Percentiles rank a stretch among this genome's conserved stretches.
These are phyloP conservation scores for Diadromus collaris DNA, from an alignment of 2,888 invertebrate species.

Conservation along the genomic window DNA sequence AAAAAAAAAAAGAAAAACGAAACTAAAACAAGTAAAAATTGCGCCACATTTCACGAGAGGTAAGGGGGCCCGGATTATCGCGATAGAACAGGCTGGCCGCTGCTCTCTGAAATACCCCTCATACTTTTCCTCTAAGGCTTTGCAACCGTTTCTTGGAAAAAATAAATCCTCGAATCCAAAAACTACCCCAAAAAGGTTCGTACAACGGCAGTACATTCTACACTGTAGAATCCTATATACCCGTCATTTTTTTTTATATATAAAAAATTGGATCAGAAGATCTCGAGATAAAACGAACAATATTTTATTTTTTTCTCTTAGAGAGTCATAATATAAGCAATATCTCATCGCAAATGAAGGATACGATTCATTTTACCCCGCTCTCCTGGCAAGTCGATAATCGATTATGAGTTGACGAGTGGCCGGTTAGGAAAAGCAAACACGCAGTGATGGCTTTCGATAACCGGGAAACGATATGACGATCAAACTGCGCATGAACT, in stretches of 20 bases:
- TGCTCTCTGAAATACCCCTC: conserved; percentile 3
- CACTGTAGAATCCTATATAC: background rate
- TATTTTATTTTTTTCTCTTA: background rate
- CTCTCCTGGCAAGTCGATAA: background rate
- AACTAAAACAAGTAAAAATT: conserved; percentile 38
- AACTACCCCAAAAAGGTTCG: background rate
- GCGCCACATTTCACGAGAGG: conserved; percentile 33
- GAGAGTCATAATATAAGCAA: background rate
- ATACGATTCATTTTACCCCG: background rate
- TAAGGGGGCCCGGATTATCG: conserved; percentile 47
- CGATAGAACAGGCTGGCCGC: conserved; percentile 48
- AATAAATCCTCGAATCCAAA: conserved; percentile 3
- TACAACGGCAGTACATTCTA: background rate
- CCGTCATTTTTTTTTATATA: background rate
- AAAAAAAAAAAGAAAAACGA: conserved; percentile 7
- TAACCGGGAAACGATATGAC: background rate
- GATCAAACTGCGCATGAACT: background rate
- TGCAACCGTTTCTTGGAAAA: background rate
- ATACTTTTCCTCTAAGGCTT: background rate
- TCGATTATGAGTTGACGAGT: background rate
- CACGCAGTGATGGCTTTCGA: background rate
- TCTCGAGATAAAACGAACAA: background rate
- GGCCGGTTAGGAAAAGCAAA: conserved; percentile 1
- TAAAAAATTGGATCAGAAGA: background rate
- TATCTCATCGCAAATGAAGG: background rate